Percentiles rank a stretch among this genome's conserved stretches.
These are phyloP conservation scores for Gymnoscopelus braueri DNA, from an alignment of 2,797 vertebrate genomes.

Conservation along the genomic window DNA sequence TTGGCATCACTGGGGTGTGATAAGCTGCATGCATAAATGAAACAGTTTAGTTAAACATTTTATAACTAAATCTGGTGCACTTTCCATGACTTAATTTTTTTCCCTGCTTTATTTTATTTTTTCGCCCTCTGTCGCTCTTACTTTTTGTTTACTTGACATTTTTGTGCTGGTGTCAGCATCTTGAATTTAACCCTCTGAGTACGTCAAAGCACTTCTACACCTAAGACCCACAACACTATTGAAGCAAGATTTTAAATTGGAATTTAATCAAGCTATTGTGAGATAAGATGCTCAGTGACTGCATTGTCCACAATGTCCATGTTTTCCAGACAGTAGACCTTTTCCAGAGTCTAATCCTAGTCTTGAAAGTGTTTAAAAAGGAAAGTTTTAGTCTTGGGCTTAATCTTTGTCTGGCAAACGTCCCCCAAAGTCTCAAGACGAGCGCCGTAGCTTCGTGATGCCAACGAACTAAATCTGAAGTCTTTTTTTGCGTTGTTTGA, in stretches of 20 bases:
- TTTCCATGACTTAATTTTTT: slow-evolving; percentile 69
- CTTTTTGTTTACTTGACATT: slow-evolving; percentile 75
- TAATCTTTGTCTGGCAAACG: slow-evolving; percentile 47
- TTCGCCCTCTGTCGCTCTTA: slow-evolving; percentile 27
- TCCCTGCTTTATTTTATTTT: slow-evolving; percentile 47
- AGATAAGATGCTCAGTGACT: slow-evolving; percentile 43
- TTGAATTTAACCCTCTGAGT: slow-evolving; percentile 98
- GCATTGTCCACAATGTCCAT: slow-evolving; percentile 27
- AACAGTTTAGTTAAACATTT: slow-evolving; percentile 95
- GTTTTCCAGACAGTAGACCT: slow-evolving; percentile 28
- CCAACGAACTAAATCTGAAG: slow-evolving; percentile 15
- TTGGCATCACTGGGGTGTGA: slow-evolving; percentile 88
- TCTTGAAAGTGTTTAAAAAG: slow-evolving; percentile 16
- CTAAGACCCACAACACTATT: slow-evolving; percentile 78
- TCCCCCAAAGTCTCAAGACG: slow-evolving; percentile 56
- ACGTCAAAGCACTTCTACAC: slow-evolving; percentile 94
- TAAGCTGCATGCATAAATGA: slow-evolving; percentile 97
- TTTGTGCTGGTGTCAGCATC: slow-evolving; percentile 89
- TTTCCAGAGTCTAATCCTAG: slow-evolving; percentile 35
- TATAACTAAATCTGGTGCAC: slow-evolving; percentile 92
- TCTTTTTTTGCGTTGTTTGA: slow-evolving; percentile 74
- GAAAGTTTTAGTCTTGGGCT: slow-evolving; percentile 39
- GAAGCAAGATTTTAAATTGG: slow-evolving; percentile 56
- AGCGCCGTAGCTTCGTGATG: slow-evolving; percentile 59
- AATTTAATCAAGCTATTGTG: slow-evolving; percentile 55